A percentile compares a stretch with the other conserved stretches of the same genome.
phyloP scores from a whole-genome alignment of 2,113 vertebrate genomes.

The Pao palembangensis region DNA sequence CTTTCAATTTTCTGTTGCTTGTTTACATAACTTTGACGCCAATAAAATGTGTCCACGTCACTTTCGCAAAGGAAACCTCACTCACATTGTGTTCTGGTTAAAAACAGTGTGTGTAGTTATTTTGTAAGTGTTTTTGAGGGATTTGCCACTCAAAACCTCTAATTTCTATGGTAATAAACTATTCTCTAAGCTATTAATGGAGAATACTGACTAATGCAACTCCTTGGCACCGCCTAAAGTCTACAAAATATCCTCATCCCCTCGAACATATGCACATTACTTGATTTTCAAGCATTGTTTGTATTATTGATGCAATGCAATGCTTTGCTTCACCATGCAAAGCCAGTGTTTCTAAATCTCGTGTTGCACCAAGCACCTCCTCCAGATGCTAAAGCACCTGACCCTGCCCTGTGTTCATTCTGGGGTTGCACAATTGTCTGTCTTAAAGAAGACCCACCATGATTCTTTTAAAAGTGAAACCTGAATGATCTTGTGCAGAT shows the following conservation, averaged over 20 bases:
- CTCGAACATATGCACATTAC: no score
- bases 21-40: neutral
- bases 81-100: neutral
- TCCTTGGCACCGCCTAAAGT: no score
- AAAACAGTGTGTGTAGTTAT: no score
- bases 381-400: neutral
- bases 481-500: neutral
- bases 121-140: no score
- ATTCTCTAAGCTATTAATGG: no score
- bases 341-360: conserved; percentile 34
- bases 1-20: conserved; percentile 8
- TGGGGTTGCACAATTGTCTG: neutral
- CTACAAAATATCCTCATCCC: no score
- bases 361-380: conserved; percentile 65
- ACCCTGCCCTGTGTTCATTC: no score
- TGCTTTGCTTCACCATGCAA: neutral
- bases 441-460: no score
- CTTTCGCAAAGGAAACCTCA: neutral
- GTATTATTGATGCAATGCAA: neutral
- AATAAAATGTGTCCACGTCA: neutral
- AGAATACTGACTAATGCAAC: no score
- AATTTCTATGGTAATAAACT: no score
- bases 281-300: neutral
- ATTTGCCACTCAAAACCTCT: no score
- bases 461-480: neutral